Base-by-base conservation (phyloP, 2,888 invertebrate genomes). In the Spodoptera picta region DNA sequence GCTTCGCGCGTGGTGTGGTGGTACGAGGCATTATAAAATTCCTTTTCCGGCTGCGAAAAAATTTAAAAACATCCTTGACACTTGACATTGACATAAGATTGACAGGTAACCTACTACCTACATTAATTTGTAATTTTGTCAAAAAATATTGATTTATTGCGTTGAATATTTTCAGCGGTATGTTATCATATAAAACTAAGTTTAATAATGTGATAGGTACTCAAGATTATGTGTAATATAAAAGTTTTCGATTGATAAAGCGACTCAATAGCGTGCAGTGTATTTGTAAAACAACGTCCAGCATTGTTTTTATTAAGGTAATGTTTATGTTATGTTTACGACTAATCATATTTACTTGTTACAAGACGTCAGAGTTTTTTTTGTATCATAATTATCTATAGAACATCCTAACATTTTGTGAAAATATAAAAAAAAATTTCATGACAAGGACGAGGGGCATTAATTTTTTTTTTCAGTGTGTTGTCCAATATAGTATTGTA, bases 41-140 rank as follows among this genome's bases (percentile, higher is more conserved):
- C 58, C 62, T 61, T 73, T 69, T 63, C 60, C 72, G 65, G 64
- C 60, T 72, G 73, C 74, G 73, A 75, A 75, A 14, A 69, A 65
- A 83, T 80, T 81, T 83, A 85, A 82, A 79, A 74, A 77, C 44
- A 71, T 69, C 59, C 54, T 78, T 83, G 81, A 82, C 81, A 79
- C 42, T 43, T 86, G 84, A 83, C 83, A 79, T 85, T 84, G 86
- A 87, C 86, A 77, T 36, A 36, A 36, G 36, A 7, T 90, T 92
- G 92, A 91, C 92, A 92, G 91, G 90, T 92, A 91, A 90, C 83
- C 85, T 86, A 71, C 61, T 56, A 63, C 46, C 61, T 56, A 63
- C 46, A 57, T 46, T 64, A 10, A 46, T 47, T 66, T 51, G 57
- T 62, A 71, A 61, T 72, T 56, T 67, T 48, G 69, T 44, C 62